phyloP scores from a whole-genome alignment of 2,113 vertebrate genomes.

The Melanerpes aurifrons region DNA sequence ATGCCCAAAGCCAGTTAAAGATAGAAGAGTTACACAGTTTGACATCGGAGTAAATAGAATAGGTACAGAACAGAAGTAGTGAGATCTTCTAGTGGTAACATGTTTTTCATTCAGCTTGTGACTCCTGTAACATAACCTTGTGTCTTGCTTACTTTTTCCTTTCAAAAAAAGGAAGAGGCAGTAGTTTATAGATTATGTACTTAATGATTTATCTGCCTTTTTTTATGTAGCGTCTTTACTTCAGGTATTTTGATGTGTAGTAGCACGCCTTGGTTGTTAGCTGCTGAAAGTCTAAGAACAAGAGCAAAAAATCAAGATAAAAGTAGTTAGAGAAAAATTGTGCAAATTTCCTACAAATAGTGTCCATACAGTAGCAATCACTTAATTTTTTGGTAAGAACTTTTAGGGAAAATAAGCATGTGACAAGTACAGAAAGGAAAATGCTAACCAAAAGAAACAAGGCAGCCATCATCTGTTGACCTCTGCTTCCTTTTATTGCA shows the following conservation, averaged over 20 bases:
- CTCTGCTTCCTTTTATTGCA: background rate
- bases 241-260: background rate
- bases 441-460: background rate
- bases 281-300: background rate
- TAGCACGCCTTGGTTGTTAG: background rate
- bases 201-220: background rate
- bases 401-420: background rate
- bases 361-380: background rate
- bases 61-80: background rate
- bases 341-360: background rate
- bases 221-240: background rate
- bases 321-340: background rate
- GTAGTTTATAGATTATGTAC: background rate
- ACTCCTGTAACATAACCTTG: background rate
- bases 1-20: background rate
- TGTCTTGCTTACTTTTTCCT: accelerated
- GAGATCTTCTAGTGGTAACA: background rate
- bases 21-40: background rate
- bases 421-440: background rate
- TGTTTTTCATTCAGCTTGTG: background rate
- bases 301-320: background rate
- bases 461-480: background rate
- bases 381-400: background rate
- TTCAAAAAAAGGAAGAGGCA: background rate
- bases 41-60: background rate